phyloP scores from a whole-genome alignment of 2,888 invertebrate genomes.

The Onchidella celtica region DNA sequence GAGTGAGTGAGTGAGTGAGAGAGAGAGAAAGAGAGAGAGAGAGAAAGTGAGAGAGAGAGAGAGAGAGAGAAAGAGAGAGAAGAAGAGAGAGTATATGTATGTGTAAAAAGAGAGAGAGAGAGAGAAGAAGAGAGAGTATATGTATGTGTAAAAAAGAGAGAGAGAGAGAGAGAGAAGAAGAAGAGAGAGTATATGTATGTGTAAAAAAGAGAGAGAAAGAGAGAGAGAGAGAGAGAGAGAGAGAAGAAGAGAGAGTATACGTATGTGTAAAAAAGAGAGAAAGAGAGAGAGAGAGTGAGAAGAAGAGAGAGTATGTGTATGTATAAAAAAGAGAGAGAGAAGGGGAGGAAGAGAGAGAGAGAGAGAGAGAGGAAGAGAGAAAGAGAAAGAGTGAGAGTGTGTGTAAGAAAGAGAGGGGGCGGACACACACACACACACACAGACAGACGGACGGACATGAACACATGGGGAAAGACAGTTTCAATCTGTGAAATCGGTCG shows the following conservation, averaged over 20 bases:
- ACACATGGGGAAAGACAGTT: no score
- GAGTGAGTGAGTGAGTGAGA: no score
- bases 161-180: neutral
- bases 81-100: neutral
- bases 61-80: neutral
- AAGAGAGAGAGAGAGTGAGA: neutral
- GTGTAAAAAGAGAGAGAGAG: no score
- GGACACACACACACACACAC: neutral
- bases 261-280: neutral
- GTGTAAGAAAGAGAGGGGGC: no score
- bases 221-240: neutral
- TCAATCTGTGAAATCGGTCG: no score
- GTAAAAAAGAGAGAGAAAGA: neutral
- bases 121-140: no score
- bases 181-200: no score
- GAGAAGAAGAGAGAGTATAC: neutral
- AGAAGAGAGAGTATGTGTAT: no score
- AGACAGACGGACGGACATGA: no score
- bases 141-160: neutral
- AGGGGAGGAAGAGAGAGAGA: neutral
- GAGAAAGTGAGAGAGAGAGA: no score
- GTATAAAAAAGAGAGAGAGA: neutral
- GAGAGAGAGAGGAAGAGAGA: neutral
- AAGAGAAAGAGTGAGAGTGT: no score
- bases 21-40: slow-evolving; percentile 10